These are phyloP conservation scores for Prorops nasuta DNA, from an alignment of 1,140 invertebrate genomes.

Conservation along the genomic window DNA sequence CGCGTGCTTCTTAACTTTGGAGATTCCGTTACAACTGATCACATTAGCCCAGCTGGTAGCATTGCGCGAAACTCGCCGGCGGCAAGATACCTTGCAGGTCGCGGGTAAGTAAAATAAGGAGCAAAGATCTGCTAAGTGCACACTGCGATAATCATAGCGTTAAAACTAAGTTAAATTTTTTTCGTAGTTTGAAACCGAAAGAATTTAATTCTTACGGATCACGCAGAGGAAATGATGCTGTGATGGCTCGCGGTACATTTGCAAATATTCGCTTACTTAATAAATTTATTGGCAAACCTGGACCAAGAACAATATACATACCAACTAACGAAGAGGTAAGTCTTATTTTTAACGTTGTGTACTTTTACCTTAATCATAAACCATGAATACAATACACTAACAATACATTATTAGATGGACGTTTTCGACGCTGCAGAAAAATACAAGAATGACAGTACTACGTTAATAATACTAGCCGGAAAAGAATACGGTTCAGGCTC, in stretches of 20 bases:
- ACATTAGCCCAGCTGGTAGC: slow-evolving; percentile 97
- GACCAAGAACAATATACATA: slow-evolving; percentile 86
- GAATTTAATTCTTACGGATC: slow-evolving; percentile 99
- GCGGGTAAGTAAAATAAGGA: slow-evolving; percentile 61
- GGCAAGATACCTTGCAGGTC: slow-evolving; percentile 78
- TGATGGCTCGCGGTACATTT: slow-evolving; percentile 97
- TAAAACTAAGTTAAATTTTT: not conserved
- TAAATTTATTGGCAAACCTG: slow-evolving; percentile 81
- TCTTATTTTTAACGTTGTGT: too few species aligned
- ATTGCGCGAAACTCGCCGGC: slow-evolving; percentile 94
- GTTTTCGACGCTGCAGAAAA: slow-evolving; percentile 94
- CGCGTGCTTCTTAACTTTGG: slow-evolving; percentile 84
- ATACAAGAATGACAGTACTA: slow-evolving; percentile 69
- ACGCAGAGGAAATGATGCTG: slow-evolving; percentile 91
- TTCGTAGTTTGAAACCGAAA: slow-evolving; percentile 75
- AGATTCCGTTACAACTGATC: slow-evolving; percentile 97
- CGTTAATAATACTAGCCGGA: slow-evolving; percentile 86
- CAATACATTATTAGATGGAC: slow-evolving; percentile 70
- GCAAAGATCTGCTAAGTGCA: not conserved
- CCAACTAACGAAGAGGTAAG: slow-evolving; percentile 80
- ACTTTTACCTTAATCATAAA: slow-evolving; percentile 5
- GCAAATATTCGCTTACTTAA: slow-evolving; percentile 97
- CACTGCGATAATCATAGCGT: not conserved
- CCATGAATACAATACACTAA: not conserved
- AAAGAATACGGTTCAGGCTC: slow-evolving; percentile 98